Base-by-base conservation (phyloP, 1,140 invertebrate genomes). In the Oedothorax gibbosus region DNA sequence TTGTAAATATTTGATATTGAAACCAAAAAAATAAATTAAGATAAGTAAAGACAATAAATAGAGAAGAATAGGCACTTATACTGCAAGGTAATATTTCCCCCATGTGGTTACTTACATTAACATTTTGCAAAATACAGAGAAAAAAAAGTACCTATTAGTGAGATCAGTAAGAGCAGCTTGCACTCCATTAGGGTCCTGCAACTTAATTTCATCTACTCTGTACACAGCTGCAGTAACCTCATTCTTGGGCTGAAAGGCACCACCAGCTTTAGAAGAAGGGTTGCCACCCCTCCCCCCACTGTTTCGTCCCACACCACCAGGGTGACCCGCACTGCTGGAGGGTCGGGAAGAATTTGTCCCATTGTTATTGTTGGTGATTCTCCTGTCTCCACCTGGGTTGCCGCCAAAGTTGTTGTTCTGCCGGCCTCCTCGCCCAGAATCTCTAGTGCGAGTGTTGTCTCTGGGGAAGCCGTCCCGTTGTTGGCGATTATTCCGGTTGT, bases 181-280 rank as follows among this genome's bases (percentile, higher is more conserved):
- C 10, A 93, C 91, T 14, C 91, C 88, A 87, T 90, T 92, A 49
- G 91, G 91, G 90, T 93, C 92, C 86, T 89, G 91, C 4, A 92
- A 87, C 51, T 93, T 92, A 10, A 93, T 91, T 80, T 93, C 92
- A 86, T 93, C 92, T 12, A 93, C 90, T 80, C 92, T 90, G 88
- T 91, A 93, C 1, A 93, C 91, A 50, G 81, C 69, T 60, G 85
- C 76, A 65, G 91, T 90, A 15, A 88, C 90, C 62, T 91, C 91
- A 84, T 90, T 87, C 85, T 88, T 88, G 20, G 85, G 84, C 57
- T 64, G 85, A 84, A 81, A 85, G 53, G 73, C 62, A 35, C n/a
- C n/a, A 86, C 72, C 77, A 68, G 85, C n/a, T 20, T 86, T 86
- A n/a, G 78, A 69, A 51, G 71, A 68, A 18, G 69, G 78, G 35